phyloP scores from a whole-genome alignment of 2,113 vertebrate species.

The Murina feae region DNA sequence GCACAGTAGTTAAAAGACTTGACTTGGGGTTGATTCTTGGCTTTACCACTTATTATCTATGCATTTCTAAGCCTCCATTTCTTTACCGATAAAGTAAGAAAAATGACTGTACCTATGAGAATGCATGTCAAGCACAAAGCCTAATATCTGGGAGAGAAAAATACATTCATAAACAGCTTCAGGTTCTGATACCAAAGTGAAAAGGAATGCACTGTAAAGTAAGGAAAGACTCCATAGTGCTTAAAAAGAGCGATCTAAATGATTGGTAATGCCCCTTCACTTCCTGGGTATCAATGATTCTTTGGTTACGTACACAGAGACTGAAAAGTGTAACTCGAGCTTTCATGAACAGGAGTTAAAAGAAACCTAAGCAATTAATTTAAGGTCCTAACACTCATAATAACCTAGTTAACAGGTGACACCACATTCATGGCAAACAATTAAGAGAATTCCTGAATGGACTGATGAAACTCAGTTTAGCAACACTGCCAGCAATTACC shows the following conservation, averaged over 20 bases:
- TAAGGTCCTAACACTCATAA: not conserved
- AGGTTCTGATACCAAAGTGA: conserved; percentile 8
- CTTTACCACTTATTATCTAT: not conserved
- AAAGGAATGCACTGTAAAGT: not conserved
- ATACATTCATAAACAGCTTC: not conserved
- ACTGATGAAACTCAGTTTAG: not conserved
- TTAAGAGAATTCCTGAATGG: not conserved
- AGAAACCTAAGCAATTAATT: not conserved
- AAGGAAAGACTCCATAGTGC: not conserved
- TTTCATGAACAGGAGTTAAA: not conserved
- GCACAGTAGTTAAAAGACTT: not conserved
- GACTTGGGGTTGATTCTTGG: not conserved
- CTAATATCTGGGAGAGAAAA: not conserved
- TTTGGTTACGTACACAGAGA: not conserved
- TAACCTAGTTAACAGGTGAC: not conserved
- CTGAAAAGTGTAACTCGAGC: not conserved
- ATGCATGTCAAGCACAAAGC: not conserved
- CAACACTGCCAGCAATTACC: not conserved
- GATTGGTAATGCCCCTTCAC: not conserved
- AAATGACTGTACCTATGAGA: not conserved
- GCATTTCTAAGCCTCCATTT: not conserved
- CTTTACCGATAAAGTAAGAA: not conserved
- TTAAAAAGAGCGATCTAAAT: not conserved
- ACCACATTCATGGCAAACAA: not conserved
- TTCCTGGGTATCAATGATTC: not conserved